Base-by-base conservation (phyloP, 2,888 invertebrate genomes). In the Eudemis profundana region DNA sequence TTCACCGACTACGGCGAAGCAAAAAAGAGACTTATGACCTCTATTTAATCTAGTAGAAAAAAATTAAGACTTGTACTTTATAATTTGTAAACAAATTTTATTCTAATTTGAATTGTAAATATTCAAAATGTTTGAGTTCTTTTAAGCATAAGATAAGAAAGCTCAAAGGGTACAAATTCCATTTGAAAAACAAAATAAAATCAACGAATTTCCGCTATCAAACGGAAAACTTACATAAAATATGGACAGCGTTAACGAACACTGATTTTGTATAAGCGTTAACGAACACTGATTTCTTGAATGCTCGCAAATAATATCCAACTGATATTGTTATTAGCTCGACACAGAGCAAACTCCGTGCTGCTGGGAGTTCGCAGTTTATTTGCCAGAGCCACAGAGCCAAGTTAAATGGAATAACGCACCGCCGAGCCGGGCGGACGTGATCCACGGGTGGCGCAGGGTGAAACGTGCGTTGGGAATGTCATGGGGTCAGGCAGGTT, bases 371-470 rank as follows among this genome's bases (percentile, higher is more conserved):
- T 56, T 56, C 29, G 42, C 53, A 19, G 56, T 56, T 44, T 56
- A 56, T 56, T 56, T 56, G 56, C 56, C 29, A 17, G 29, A 56
- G 56, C 56, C 56, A 29, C 56, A 19, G 56, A 56, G 19, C 49
- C 49, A 60, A 60, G 60, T 60, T 60, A 50, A 60, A 60, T 60
- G 60, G 50, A 60, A 60, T 50, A 60, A 60, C 60, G 60, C 60
- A 60, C 40, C 40, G 19, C 57, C 10, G 46, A 42, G 40, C 33
- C 46, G 33, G 19, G 15, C 42, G 51, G 51, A 61, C 61, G 51
- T 51, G 61, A 33, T 33, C 40, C 44, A 21, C 21, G 15, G 21
- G 33, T 14, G 7, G 61, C 61, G 51, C 14, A 21, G 1, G 17
- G 36, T n/a, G 36, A 47, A 46, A 59, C 21, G 19, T 19, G n/a